phyloP scores from a whole-genome alignment of 2,888 invertebrate genomes.

The Cheilosia vernalis region DNA sequence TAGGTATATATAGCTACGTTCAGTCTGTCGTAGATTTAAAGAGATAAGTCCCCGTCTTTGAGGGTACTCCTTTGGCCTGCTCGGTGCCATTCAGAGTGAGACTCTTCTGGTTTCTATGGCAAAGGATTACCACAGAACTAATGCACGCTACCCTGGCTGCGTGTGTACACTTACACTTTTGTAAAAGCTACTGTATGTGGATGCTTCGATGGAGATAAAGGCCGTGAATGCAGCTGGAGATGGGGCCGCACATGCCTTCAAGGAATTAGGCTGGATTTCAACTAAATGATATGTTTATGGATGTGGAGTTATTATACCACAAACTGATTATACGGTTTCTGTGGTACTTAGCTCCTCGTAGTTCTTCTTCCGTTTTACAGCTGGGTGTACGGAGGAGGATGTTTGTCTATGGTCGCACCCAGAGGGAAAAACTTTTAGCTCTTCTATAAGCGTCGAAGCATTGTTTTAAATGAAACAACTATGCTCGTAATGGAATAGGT shows the following conservation, averaged over 20 bases:
- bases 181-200: conserved; percentile 50
- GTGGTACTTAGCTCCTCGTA: conserved; percentile 73
- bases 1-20: background rate
- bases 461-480: conserved; percentile 72
- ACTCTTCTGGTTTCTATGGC: conserved; percentile 66
- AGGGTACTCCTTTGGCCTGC: conserved; percentile 48
- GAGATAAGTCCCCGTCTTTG: conserved; percentile 68
- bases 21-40: conserved; percentile 63
- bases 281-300: conserved; percentile 75
- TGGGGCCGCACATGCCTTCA: conserved; percentile 47
- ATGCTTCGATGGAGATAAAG: conserved; percentile 50
- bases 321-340: conserved; percentile 74
- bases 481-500: conserved; percentile 30
- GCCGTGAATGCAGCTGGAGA: conserved; percentile 32
- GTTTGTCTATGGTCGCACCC: conserved; percentile 29
- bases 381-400: conserved; percentile 21
- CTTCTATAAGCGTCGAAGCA: conserved; percentile 35
- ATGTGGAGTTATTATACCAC: conserved; percentile 73
- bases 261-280: conserved; percentile 71
- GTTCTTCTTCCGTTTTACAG: conserved; percentile 50
- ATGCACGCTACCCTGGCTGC: conserved; percentile 64
- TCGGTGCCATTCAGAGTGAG: conserved; percentile 41
- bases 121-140: conserved; percentile 71
- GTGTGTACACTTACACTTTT: conserved; percentile 58
- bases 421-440: conserved; percentile 48